Evolutionary conservation across 2,888 invertebrate genomes (phyloP), one percentile per base, ranked within the genome.

Genomic region (Tineola bisselliella): DNA sequence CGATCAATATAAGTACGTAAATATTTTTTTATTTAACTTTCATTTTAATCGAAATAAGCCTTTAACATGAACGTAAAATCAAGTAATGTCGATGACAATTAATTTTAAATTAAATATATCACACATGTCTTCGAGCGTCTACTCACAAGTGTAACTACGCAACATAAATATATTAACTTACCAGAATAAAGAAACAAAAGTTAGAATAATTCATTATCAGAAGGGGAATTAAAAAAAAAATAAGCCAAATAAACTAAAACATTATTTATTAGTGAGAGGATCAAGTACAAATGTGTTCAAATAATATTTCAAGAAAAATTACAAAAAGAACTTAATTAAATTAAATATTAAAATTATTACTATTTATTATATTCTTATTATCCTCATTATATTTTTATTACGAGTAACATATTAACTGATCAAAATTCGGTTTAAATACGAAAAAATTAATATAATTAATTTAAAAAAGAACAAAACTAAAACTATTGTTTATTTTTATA

Each of bases 181-280:
- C 48, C 48, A 5, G 44, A 44, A 44, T 10, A 44, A 44, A 44
- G n/a, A 44, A 44, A 44, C 44, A 13, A 13, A 8, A 18, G 11
- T 13, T 52, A 4, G 12, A 17, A 52, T 52, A 59, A 62, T 61
- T 25, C 25, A 48, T 18, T 63, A 11, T 15, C 17, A 19, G 15
- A 59, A 59, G 19, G 15, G 33, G 44, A 61, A 57, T 44, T 11
- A 33, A 58, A 4, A 11, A 58, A 33, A 61, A 44, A 61, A 52
- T 59, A 59, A 58, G 44, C 18, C 10, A 48, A 48, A 48, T 3
- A 48, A 48, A 48, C 15, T 17, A 48, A 48, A 48, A 15, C n/a
- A 48, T 48, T 48, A 57, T 61, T 61, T 63, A 65, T 38, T 31
- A 63, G 63, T 61, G 59, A 59, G 43, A 44, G 31, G 43, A 18